A percentile compares a stretch with the other conserved stretches of the same genome.
Evolutionary conservation across 2,888 invertebrate genomes (phyloP).

Genomic region (Phaedon cochleariae): DNA sequence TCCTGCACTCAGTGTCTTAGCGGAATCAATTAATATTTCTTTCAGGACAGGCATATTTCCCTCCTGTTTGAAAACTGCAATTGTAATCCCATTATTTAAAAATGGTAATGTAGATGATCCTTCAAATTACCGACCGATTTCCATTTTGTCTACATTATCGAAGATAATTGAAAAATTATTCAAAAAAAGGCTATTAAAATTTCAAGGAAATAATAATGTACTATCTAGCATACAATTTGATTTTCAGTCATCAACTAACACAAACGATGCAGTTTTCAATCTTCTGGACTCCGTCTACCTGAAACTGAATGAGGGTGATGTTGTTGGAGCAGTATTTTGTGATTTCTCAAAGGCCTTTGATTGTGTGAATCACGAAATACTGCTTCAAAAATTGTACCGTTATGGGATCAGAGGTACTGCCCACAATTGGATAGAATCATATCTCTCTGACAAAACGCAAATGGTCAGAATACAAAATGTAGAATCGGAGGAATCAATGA

Average conservation of each 20-base stretch:
- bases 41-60: not conserved
- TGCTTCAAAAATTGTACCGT: too few relatives aligned
- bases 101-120: not conserved
- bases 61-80: not conserved
- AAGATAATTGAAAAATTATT: not conserved
- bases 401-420: too few relatives aligned
- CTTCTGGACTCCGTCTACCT: too few relatives aligned
- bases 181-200: not conserved
- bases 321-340: too few relatives aligned
- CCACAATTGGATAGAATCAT: too few relatives aligned
- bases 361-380: too few relatives aligned
- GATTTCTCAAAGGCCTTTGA: too few relatives aligned
- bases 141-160: not conserved
- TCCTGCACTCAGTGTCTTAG: not conserved
- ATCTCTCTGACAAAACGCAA: too few relatives aligned
- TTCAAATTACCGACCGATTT: not conserved
- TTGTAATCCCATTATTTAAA: not conserved
- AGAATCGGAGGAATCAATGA: too few relatives aligned
- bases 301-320: too few relatives aligned
- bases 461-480: too few relatives aligned
- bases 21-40: not conserved
- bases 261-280: too few relatives aligned
- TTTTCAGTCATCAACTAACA: not conserved
- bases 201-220: not conserved
- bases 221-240: not conserved